Conservation (phyloP, 1,140 invertebrate genomes). For the Zaprionus nigranus region DNA sequence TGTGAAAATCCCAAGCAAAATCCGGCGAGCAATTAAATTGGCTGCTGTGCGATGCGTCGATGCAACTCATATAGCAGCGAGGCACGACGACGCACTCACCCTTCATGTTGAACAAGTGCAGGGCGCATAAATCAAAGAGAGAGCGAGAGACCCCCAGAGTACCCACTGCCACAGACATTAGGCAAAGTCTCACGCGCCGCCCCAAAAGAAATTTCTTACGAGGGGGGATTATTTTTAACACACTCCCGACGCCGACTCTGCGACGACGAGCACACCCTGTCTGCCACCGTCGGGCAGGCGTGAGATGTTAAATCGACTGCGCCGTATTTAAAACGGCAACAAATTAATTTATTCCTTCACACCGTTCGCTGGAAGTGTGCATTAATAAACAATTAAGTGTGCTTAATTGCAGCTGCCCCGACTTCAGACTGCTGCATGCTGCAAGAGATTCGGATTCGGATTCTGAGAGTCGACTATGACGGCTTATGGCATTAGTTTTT, state of each 20-base stretch:
- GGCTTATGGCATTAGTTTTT: not conserved
- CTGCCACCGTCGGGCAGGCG: constrained; percentile 1
- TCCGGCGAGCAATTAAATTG: constrained; percentile 71
- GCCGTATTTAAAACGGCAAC: constrained; percentile 77
- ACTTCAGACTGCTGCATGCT: not conserved
- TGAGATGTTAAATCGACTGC: constrained; percentile 71
- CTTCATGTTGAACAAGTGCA: constrained; percentile 61
- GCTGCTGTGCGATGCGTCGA: constrained; percentile 49
- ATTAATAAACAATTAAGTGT: constrained; percentile 79
- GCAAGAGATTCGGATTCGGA: not conserved
- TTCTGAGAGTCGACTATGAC: not conserved
- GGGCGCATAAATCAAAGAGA: constrained; percentile 71
- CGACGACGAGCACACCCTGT: not conserved
- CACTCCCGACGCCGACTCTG: constrained; percentile 1
- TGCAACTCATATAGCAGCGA: constrained; percentile 15
- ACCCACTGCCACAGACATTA: constrained; percentile 38
- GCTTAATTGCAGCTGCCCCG: constrained; percentile 68
- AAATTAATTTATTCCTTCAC: constrained; percentile 81
- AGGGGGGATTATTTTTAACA: constrained; percentile 55
- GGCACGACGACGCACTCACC: not conserved
- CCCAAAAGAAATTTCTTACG: not conserved
- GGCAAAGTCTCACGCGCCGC: constrained; percentile 44
- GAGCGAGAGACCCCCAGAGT: constrained; percentile 15
- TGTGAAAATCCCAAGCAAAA: constrained; percentile 65
- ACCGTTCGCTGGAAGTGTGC: constrained; percentile 63